Conservation (phyloP, 2,113 vertebrate genomes). For the Planiliza haematocheilus region DNA sequence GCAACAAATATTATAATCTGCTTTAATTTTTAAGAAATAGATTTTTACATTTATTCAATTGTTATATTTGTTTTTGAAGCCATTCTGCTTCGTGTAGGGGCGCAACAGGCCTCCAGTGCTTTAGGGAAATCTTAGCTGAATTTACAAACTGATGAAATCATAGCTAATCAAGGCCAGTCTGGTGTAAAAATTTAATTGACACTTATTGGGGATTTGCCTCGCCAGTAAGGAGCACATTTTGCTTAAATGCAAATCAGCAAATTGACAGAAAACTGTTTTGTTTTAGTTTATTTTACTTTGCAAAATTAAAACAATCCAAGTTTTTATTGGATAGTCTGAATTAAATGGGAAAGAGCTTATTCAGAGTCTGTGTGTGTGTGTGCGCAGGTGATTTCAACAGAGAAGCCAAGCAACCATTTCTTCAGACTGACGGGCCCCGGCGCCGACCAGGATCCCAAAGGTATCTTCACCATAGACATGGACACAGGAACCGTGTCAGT, state of each 20-base stretch:
- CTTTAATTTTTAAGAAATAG: constrained; percentile 14
- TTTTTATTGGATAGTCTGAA: not conserved
- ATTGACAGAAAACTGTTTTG: constrained; percentile 2
- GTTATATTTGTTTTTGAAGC: constrained; percentile 16
- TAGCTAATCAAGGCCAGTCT: constrained; percentile 35
- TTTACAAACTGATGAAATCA: constrained; percentile 49
- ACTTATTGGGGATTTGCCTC: constrained; percentile 41
- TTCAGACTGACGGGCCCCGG: constrained; percentile 93
- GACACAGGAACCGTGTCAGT: constrained; percentile 90
- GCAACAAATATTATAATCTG: not conserved
- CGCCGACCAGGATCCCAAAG: constrained; percentile 93
- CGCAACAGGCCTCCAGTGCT: constrained; percentile 6
- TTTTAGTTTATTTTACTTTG: not conserved
- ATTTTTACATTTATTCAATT: constrained; percentile 33
- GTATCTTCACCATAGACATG: constrained; percentile 91
- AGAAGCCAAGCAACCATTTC: constrained; percentile 85
- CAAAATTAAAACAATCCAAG: not conserved
- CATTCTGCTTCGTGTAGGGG: not conserved
- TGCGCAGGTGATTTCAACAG: constrained; percentile 88
- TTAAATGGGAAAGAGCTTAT: not conserved
- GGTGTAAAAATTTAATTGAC: constrained; percentile 42
- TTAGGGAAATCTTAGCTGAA: constrained; percentile 12
- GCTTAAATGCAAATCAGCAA: not conserved
- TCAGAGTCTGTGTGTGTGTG: constrained; percentile 17
- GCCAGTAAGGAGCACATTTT: not conserved